Base-by-base conservation (phyloP, 2,888 invertebrate genomes). In the Tholera decimalis region DNA sequence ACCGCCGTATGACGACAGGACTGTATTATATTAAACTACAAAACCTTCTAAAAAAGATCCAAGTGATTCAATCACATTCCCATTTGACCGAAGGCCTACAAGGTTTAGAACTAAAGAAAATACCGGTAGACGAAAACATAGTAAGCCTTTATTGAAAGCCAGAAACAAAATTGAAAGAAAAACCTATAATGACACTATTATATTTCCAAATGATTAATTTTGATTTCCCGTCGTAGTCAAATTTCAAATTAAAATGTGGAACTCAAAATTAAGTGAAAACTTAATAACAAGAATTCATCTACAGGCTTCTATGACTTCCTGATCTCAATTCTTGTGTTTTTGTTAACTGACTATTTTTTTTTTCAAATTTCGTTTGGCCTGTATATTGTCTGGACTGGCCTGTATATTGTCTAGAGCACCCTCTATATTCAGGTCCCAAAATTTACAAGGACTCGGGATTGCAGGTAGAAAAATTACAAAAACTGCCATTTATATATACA, bases 141-240 rank as follows among this genome's bases (percentile, higher is more conserved):
- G n/a, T 4, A 3, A 30, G 3, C 13, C 26, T 13, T 9, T 4
- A 28, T 8, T 30, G 15, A 20, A n/a, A 0, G 35, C 2, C 44
- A 13, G 24, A 26, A 2, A 18, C 6, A 33, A 6, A 68, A 35
- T 9, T 18, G 3, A 15, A 11, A n/a, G 6, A 18, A 8, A 18
- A 30, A 18, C 41, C 1, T 60, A 24, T 28, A 47, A 68, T 30
- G 20, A 65, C 5, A 51, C 39, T 18, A 51, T 73, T 18, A 41
- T 51, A 24, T 57, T 70, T 56, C 41, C 35, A 51, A 37, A 22
- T 0, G 7, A 50, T 39, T 54, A 41, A 49, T 11, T 9, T 30
- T 26, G 26, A 15, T 37, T 4, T n/a, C 7, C 8, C 35, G 8
- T 37, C 13, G 9, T n/a, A 22, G 22, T 39, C n/a, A n/a, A n/a